Evolutionary conservation across 2,797 vertebrate genomes (phyloP).

Genomic region (Adrianichthys oophorus): DNA sequence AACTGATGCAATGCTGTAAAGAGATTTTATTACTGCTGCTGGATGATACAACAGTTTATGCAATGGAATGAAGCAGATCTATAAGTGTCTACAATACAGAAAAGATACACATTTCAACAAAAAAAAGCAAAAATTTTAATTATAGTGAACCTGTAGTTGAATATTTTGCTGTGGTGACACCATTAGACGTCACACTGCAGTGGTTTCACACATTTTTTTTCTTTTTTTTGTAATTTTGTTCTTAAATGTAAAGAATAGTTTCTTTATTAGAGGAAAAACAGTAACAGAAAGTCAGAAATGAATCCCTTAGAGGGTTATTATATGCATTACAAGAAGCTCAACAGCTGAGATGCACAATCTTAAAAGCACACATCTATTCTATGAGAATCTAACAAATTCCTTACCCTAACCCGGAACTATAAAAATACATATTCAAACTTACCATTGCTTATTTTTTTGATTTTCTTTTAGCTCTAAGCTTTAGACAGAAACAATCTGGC

Average conservation of each 20-base stretch:
- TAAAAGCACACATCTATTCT: background rate
- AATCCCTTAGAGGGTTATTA: background rate
- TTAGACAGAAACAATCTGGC: background rate
- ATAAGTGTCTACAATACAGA: background rate
- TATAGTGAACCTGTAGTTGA: background rate
- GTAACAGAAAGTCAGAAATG: background rate
- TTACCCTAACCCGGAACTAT: no score
- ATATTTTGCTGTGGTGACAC: background rate
- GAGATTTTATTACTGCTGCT: slow-evolving; percentile 18
- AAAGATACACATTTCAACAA: background rate
- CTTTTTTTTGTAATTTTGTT: no score
- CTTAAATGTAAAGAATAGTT: no score
- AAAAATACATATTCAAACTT: no score
- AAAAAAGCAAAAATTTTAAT: background rate
- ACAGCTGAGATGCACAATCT: background rate
- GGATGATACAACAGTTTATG: slow-evolving; percentile 14
- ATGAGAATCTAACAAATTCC: no score
- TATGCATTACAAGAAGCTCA: background rate
- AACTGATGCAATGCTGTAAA: slow-evolving; percentile 28
- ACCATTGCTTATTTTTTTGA: no score
- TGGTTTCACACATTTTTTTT: background rate
- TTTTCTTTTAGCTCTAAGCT: background rate
- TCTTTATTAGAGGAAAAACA: background rate
- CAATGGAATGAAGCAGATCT: background rate
- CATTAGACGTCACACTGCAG: background rate